These are phyloP conservation scores for Pelecanoides urinatrix DNA, from an alignment of 2,113 vertebrate genomes.

Conservation along the genomic window DNA sequence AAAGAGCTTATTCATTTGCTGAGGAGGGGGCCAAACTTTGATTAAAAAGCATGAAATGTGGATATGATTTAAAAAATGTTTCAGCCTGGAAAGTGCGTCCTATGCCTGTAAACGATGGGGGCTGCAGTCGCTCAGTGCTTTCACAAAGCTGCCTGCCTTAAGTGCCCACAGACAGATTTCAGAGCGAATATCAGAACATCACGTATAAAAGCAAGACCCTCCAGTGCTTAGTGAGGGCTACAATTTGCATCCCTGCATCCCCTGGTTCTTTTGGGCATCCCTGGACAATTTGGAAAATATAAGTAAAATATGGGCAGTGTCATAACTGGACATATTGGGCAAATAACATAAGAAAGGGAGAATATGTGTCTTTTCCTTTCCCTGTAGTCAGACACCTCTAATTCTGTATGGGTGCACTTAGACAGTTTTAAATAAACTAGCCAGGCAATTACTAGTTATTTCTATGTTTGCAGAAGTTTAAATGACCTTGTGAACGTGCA, in stretches of 20 bases:
- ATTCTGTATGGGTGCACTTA: background rate
- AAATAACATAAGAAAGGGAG: background rate
- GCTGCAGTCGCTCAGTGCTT: background rate
- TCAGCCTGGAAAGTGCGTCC: background rate
- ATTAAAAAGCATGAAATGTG: background rate
- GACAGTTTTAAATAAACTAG: background rate
- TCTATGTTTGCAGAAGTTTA: background rate
- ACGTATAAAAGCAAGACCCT: background rate
- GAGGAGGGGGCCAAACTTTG: background rate
- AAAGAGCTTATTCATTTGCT: background rate
- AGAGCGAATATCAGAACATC: background rate
- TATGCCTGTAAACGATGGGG: background rate
- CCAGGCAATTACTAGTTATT: background rate
- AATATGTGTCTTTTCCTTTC: background rate
- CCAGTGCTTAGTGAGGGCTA: background rate
- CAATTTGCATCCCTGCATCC: background rate
- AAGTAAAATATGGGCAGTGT: background rate
- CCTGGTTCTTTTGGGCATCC: background rate
- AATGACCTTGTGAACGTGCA: constrained; percentile 44
- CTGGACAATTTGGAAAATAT: background rate
- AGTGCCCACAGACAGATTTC: background rate
- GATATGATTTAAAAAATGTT: background rate
- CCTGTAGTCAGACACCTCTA: background rate
- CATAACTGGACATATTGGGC: background rate
- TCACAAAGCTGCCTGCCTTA: fast-evolving